Conservation (phyloP, 2,113 vertebrate genomes). For the Sarotherodon lohbergeri region DNA sequence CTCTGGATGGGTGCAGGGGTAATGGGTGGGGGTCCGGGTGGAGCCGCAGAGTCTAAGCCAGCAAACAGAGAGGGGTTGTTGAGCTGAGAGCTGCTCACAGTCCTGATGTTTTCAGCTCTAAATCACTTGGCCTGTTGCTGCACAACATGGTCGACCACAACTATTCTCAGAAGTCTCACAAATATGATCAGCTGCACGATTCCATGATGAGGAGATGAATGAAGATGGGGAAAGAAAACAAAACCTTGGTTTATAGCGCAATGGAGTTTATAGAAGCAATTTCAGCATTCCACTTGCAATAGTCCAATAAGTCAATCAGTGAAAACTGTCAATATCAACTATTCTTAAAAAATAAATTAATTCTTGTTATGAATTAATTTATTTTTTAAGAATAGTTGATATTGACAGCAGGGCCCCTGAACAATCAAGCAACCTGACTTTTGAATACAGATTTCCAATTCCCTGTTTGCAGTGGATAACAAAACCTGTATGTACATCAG, state of each 20-base stretch:
- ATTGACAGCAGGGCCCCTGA: background rate
- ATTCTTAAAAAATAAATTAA: background rate
- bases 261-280: background rate
- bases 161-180: conserved; percentile 23
- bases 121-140: conserved; percentile 19
- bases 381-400: too few species aligned
- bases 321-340: background rate
- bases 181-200: background rate
- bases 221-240: background rate
- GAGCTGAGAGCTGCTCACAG: background rate
- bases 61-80: conserved; percentile 46
- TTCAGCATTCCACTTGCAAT: background rate
- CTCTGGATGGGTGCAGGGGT: background rate
- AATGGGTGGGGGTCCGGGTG: conserved; percentile 48
- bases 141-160: conserved; percentile 36
- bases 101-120: background rate
- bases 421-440: background rate
- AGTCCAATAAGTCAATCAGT: background rate
- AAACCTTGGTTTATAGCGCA: background rate
- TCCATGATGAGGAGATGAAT: background rate
- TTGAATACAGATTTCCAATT: background rate
- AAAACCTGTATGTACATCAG: background rate
- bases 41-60: conserved; percentile 60
- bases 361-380: background rate
- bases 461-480: background rate